Percentiles rank a stretch among this genome's conserved stretches.
Evolutionary conservation across 2,888 invertebrate genomes (phyloP).

Genomic region (Oscheius sp.): DNA sequence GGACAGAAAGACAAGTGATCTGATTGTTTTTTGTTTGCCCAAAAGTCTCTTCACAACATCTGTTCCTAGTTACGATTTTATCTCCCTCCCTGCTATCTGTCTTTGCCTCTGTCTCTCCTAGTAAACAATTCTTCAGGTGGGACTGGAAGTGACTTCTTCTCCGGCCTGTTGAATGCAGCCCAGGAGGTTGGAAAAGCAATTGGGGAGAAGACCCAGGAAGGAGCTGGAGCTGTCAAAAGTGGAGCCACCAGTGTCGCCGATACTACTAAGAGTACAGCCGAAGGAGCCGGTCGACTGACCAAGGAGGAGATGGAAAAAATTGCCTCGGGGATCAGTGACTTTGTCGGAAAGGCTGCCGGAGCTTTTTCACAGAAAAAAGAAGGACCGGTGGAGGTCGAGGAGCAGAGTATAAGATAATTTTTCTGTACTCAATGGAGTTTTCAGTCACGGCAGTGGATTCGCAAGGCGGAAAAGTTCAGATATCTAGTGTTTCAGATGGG

Average conservation of each 20-base stretch:
- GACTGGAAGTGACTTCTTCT: slow-evolving; percentile 18
- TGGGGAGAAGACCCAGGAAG: slow-evolving; percentile 29
- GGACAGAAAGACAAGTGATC: neutral
- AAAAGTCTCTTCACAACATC: neutral
- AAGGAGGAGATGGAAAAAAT: slow-evolving; percentile 20
- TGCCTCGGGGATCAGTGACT: slow-evolving; percentile 18
- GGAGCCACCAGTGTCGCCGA: slow-evolving; percentile 23
- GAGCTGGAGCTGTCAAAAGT: slow-evolving; percentile 19
- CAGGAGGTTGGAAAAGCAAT: slow-evolving; percentile 22
- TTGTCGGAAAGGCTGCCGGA: slow-evolving; percentile 26
- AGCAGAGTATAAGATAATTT: neutral
- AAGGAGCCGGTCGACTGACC: slow-evolving; percentile 13
- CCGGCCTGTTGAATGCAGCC: slow-evolving; percentile 32
- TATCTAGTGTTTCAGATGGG: slow-evolving; percentile 17
- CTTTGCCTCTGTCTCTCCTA: neutral
- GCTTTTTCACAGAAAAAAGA: slow-evolving; percentile 7
- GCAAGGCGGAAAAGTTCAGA: slow-evolving; percentile 31
- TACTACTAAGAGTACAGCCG: neutral
- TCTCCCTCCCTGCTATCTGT: neutral
- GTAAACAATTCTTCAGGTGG: neutral
- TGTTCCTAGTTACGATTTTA: neutral
- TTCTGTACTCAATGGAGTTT: neutral
- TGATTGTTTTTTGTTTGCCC: neutral
- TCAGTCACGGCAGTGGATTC: slow-evolving; percentile 23
- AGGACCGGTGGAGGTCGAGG: neutral